A percentile compares a stretch with the other conserved stretches of the same genome.
These are phyloP conservation scores for Morinoia aosen DNA, from an alignment of 2,888 invertebrate genomes.

Conservation along the genomic window DNA sequence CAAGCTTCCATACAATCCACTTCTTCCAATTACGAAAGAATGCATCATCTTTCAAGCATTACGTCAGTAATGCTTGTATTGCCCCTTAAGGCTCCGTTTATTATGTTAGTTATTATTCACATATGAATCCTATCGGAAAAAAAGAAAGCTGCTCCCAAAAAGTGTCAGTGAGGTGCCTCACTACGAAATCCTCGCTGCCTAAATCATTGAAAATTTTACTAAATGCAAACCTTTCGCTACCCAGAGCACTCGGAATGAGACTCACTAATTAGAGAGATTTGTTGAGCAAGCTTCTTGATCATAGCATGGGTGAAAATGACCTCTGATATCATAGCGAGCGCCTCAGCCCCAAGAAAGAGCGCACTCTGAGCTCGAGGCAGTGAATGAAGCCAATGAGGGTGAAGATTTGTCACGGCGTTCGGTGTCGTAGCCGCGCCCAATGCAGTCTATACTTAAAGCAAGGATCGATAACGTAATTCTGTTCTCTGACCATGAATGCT, in stretches of 20 bases:
- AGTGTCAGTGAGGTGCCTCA: not conserved
- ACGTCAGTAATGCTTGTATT: not conserved
- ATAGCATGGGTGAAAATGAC: not conserved
- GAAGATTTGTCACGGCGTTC: not conserved
- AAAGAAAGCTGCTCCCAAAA: not conserved
- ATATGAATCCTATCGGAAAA: not conserved
- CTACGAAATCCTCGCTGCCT: not conserved
- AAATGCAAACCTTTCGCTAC: not conserved
- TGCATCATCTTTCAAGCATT: too few species aligned
- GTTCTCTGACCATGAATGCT: not conserved
- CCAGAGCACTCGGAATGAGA: not conserved
- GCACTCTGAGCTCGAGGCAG: not conserved
- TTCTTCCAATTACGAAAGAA: too few species aligned
- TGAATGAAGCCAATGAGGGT: not conserved
- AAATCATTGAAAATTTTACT: not conserved
- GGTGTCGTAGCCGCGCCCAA: not conserved
- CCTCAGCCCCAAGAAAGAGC: not conserved
- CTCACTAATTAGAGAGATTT: not conserved
- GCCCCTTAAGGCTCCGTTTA: not conserved
- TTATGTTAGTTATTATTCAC: not conserved
- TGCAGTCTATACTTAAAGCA: not conserved
- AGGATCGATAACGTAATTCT: not conserved
- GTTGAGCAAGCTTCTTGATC: not conserved
- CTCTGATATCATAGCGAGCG: not conserved
- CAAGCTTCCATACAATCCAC: too few species aligned